phyloP scores from a whole-genome alignment of 2,113 vertebrate species.

The Hyperoodon ampullatus region DNA sequence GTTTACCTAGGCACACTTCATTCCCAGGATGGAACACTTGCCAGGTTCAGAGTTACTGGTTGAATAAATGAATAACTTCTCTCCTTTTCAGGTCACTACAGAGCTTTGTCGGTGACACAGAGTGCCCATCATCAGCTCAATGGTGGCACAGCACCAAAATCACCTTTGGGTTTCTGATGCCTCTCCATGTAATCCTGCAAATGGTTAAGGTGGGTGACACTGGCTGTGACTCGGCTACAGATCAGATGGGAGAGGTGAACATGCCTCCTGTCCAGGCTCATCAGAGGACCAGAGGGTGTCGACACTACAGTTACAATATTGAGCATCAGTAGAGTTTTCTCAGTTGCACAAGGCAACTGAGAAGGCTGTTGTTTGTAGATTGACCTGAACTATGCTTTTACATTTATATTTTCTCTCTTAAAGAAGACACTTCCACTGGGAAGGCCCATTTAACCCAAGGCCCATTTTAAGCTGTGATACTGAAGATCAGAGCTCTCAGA shows the following conservation, averaged over 20 bases:
- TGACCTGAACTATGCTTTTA: neutral
- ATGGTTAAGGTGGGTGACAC: neutral
- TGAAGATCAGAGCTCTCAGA: fast-evolving
- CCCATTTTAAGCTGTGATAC: neutral
- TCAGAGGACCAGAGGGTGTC: neutral
- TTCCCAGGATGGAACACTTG: neutral
- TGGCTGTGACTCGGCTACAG: neutral
- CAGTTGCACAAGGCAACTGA: neutral
- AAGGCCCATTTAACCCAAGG: neutral
- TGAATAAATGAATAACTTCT: neutral
- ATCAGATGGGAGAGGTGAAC: fast-evolving
- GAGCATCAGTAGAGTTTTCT: fast-evolving
- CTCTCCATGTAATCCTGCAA: neutral
- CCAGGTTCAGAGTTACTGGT: neutral
- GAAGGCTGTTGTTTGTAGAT: neutral
- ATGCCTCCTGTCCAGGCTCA: neutral
- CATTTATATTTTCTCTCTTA: neutral
- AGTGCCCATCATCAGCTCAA: neutral
- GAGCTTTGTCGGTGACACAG: neutral
- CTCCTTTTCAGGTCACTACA: neutral
- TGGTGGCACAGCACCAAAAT: neutral
- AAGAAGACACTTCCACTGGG: neutral
- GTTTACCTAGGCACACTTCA: neutral
- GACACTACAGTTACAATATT: fast-evolving
- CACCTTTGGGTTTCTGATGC: neutral